Base-by-base conservation (phyloP, 2,888 invertebrate species). In the Acrobasis suavella region DNA sequence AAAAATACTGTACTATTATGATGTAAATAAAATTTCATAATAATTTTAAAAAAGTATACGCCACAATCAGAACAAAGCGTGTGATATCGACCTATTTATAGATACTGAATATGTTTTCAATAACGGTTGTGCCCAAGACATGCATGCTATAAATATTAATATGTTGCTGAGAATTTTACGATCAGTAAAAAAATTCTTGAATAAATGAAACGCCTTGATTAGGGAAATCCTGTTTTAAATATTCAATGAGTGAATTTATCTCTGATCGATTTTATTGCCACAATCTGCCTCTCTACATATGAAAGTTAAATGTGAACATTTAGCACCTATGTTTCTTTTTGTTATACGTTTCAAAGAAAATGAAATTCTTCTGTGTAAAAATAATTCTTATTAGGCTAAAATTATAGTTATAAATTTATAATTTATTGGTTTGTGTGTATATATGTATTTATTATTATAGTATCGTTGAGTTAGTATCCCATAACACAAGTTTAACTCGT, bases 71-170 rank as follows among this genome's bases (percentile, higher is more conserved):
- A 15, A 54, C 39, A 46, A 17, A 56, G 56, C 22, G 54, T 54
- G 54, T 17, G 14, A 42, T 46, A 56, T 42, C 7, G 16, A 22
- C 42, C 14, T 46, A 42, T 56, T 46, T 56, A 56, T 42, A 56
- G 56, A 56, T 46, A 10, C 14, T 17, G 9, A 14, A 56, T 56
- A 56, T 56, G 42, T 42, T 56, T 22, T 46, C 14, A 56, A 46
- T 46, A 42, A 56, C 42, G 42, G 17, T 9, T 56, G n/a, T 42
- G 22, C 46, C 17, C 39, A 55, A 55, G 39, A 39, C 39, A 56
- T 56, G 56, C 56, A 56, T 22, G 56, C 22, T 46, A 56, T 56
- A 42, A 56, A 56, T 56, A 46, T 39, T 56, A 22, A 56, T 46
- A 17, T 3, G 56, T 7, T 14, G n/a, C 42, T 17, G 9, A 42